Base-by-base conservation (phyloP, 2,888 invertebrate genomes). In the Drosophila cognata region DNA sequence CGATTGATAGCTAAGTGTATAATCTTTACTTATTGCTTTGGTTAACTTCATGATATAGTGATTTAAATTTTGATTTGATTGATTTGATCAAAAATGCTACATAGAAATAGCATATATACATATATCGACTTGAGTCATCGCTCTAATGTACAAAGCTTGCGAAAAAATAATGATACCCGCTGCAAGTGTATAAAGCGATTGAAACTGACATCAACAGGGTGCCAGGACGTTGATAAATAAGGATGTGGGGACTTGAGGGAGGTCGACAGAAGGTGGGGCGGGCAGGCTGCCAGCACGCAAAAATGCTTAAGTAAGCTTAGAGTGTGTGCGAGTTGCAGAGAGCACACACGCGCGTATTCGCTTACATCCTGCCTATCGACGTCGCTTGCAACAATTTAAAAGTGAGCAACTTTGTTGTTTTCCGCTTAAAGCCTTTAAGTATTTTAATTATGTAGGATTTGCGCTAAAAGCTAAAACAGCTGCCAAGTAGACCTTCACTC, bases 371-470 rank as follows among this genome's bases (percentile, higher is more conserved):
- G 25, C 25, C 52, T 53, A 35, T 52, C 57, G 57, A 25, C 55
- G 59, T 29, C 64, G 77, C 71, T 71, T 58, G 66, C 77, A 88
- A 81, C 85, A 88, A 83, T 85, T 88, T 79, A 75, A 84, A 86
- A 86, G 82, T 86, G 82, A 80, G 60, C 82, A 85, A 85, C 84
- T 85, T 88, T 88, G 58, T 61, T 71, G 80, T 71, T 74, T 71
- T 68, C 73, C 74, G 81, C 80, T 88, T 84, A 84, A 88, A 86
- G 88, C 88, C 88, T 86, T 88, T 86, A 86, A 86, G 86, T 88
- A 84, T 86, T 86, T 86, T 86, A 86, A 86, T 86, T 88, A 86
- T 86, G 82, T 84, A 86, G 86, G 88, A 86, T 86, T 86, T 86
- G 60, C 53, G 77, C 78, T 75, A 55, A 64, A 65, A 75, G 79